These are phyloP conservation scores for Xanthorhoe designata DNA, from an alignment of 2,888 invertebrate species.

Conservation along the genomic window DNA sequence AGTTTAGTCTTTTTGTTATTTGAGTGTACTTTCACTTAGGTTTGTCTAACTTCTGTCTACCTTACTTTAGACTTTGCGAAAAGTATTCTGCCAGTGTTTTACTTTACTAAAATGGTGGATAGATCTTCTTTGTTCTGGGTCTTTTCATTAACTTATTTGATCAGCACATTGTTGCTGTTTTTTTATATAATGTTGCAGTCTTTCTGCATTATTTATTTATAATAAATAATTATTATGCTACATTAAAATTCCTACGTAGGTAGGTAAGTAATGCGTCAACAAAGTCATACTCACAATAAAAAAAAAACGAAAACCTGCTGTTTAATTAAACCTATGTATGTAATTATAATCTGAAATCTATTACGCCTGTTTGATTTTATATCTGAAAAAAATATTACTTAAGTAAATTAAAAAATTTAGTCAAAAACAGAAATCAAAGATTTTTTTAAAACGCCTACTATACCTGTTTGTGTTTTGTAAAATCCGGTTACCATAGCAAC, in stretches of 20 bases:
- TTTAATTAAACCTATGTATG: too few species aligned
- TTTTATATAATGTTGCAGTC: too few species aligned
- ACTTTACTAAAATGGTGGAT: neutral
- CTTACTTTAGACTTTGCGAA: neutral
- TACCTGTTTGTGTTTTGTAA: neutral
- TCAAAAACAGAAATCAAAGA: too few species aligned
- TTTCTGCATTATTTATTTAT: too few species aligned
- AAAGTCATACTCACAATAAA: neutral
- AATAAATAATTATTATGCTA: too few species aligned
- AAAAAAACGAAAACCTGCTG: too few species aligned
- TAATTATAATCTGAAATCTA: too few species aligned
- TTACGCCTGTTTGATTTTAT: too few species aligned
- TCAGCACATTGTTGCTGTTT: neutral
- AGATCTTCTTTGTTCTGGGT: neutral
- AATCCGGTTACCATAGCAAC: conserved; percentile 21
- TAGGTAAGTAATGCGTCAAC: neutral
- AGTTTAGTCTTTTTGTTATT: conserved; percentile 37
- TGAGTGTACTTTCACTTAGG: conserved; percentile 43
- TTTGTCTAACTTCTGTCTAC: conserved; percentile 32
- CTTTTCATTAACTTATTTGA: neutral
- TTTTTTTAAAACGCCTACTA: too few species aligned
- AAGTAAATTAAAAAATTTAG: too few species aligned
- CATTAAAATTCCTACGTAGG: too few species aligned
- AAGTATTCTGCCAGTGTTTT: neutral
- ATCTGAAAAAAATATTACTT: too few species aligned